Percentiles rank a stretch among this genome's conserved stretches.
Evolutionary conservation across 2,797 vertebrate genomes (phyloP).

Genomic region (Thunnus albacares): DNA sequence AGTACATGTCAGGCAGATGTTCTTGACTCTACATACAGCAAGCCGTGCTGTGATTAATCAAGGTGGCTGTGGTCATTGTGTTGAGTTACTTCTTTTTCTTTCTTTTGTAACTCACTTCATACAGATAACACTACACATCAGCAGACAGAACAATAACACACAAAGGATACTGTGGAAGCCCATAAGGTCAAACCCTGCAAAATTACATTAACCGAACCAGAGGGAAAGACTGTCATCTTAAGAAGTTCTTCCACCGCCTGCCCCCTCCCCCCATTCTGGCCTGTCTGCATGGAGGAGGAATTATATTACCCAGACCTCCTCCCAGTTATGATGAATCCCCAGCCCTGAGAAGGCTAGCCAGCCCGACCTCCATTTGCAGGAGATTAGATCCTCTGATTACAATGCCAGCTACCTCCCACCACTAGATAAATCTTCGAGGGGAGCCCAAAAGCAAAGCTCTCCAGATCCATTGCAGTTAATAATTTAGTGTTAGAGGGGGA

Average conservation of each 20-base stretch:
- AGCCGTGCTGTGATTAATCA: slow-evolving; percentile 63
- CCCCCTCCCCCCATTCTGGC: slow-evolving; percentile 22
- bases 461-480: slow-evolving; percentile 86
- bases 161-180: slow-evolving; percentile 23
- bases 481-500: slow-evolving; percentile 79
- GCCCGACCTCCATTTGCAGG: slow-evolving; percentile 82
- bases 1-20: slow-evolving; percentile 55
- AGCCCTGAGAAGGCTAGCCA: slow-evolving; percentile 80
- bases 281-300: slow-evolving; percentile 71
- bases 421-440: slow-evolving; percentile 86
- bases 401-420: slow-evolving; percentile 84
- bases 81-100: slow-evolving; percentile 27
- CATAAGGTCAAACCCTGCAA: slow-evolving; percentile 61
- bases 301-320: slow-evolving; percentile 82
- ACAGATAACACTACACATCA: slow-evolving; percentile 30
- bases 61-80: slow-evolving; percentile 47
- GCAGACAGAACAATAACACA: slow-evolving; percentile 52
- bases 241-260: slow-evolving; percentile 39
- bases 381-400: slow-evolving; percentile 87
- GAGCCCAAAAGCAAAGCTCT: slow-evolving; percentile 80
- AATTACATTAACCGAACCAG: slow-evolving; percentile 71
- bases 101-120: slow-evolving; percentile 17
- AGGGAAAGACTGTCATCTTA: slow-evolving; percentile 67
- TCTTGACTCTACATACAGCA: slow-evolving; percentile 36
- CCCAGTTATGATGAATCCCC: slow-evolving; percentile 83